These are phyloP conservation scores for Calliphora vomitoria DNA, from an alignment of 2,888 invertebrate genomes.

Conservation along the genomic window DNA sequence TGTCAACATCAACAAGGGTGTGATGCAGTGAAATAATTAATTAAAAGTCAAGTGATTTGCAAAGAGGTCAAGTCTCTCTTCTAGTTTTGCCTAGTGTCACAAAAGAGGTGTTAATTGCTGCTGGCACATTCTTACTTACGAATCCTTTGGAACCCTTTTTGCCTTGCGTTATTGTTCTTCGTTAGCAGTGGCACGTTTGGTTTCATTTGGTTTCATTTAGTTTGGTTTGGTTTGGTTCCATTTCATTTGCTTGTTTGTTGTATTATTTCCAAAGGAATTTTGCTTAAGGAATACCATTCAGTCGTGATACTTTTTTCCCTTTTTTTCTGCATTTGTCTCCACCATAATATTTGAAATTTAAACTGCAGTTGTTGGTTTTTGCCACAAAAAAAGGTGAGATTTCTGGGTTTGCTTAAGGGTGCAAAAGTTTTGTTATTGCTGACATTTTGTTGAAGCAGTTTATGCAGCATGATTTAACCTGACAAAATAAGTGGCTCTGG, in stretches of 20 bases:
- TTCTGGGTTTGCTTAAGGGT: conserved; percentile 32
- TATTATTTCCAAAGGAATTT: conserved; percentile 52
- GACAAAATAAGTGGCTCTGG: conserved; percentile 48
- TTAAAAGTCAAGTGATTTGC: conserved; percentile 73
- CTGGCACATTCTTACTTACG: conserved; percentile 60
- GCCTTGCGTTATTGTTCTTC: conserved; percentile 27
- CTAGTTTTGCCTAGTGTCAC: conserved; percentile 69
- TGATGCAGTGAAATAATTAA: conserved; percentile 72
- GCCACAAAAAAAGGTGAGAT: conserved; percentile 37
- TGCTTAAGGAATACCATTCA: conserved; percentile 41
- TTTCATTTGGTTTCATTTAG: conserved; percentile 37
- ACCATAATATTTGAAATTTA: conserved; percentile 47
- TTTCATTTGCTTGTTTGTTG: conserved; percentile 50
- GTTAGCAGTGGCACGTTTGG: conserved; percentile 55
- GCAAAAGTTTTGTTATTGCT: conserved; percentile 35
- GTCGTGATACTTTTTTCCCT: conserved; percentile 12
- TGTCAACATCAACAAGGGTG: conserved; percentile 62
- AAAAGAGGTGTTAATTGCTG: conserved; percentile 74
- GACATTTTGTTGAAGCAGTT: conserved; percentile 26
- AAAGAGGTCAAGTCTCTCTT: conserved; percentile 73
- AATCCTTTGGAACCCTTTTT: conserved; percentile 54
- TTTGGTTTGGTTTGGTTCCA: conserved; percentile 10
- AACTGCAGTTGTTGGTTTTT: conserved; percentile 42
- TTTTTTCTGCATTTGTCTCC: conserved; percentile 14
- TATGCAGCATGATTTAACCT: conserved; percentile 51